phyloP scores from a whole-genome alignment of 2,113 vertebrate genomes.

The Clarias gariepinus region DNA sequence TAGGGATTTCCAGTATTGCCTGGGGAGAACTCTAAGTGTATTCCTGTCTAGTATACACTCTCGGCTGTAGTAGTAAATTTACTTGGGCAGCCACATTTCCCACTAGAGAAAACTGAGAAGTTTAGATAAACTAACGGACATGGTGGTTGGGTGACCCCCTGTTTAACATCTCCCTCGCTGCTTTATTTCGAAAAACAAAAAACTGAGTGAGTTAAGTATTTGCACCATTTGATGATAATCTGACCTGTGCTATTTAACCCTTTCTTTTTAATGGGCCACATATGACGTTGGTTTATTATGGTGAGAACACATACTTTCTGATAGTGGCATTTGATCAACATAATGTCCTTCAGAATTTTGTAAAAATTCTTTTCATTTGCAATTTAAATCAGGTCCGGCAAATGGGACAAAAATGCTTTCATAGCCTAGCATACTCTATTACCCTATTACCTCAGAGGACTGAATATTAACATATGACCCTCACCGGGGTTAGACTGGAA shows the following conservation, averaged over 20 bases:
- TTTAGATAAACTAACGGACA: constrained; percentile 38
- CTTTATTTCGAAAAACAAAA: too few relatives aligned
- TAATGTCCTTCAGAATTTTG: constrained; percentile 18
- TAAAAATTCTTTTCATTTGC: constrained; percentile 34
- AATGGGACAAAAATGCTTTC: constrained; percentile 42
- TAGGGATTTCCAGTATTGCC: background rate
- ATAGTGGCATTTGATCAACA: constrained; percentile 39
- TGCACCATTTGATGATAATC: background rate
- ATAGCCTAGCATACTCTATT: constrained; percentile 19
- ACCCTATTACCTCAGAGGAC: constrained; percentile 19
- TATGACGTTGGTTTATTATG: background rate
- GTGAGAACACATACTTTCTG: constrained; percentile 4
- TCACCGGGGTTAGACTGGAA: constrained; percentile 32
- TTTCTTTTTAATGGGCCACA: background rate
- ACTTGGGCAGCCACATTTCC: constrained; percentile 43
- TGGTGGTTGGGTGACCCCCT: constrained; percentile 19
- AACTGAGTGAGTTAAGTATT: too few relatives aligned
- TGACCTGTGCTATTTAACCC: background rate
- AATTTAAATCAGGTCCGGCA: constrained; percentile 43
- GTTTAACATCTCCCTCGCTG: constrained; percentile 10
- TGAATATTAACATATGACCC: constrained; percentile 47
- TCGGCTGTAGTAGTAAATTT: constrained; percentile 25
- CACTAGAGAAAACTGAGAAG: constrained; percentile 36
- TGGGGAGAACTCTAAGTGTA: constrained; percentile 33
- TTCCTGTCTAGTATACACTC: constrained; percentile 37